phyloP scores from a whole-genome alignment of 2,797 vertebrate genomes.

The Masticophis lateralis region DNA sequence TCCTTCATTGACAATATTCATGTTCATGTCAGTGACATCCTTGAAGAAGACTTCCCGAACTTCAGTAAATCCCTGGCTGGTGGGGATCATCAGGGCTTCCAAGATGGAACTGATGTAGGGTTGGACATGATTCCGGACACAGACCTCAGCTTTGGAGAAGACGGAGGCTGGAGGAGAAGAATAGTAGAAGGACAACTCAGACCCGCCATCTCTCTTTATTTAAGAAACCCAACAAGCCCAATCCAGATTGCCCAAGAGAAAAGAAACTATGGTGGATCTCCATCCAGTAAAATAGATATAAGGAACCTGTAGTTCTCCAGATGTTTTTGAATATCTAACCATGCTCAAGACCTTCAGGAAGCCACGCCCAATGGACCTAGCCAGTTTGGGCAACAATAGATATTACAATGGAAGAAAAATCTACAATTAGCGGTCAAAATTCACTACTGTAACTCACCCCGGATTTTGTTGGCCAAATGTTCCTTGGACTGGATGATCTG shows the following conservation, averaged over 20 bases:
- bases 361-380: background rate
- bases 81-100: slow-evolving; percentile 94
- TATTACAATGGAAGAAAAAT: background rate
- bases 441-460: slow-evolving; percentile 69
- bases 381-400: background rate
- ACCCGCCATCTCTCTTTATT: background rate
- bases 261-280: background rate
- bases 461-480: slow-evolving; percentile 88
- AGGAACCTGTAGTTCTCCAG: background rate
- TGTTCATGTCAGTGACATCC: slow-evolving; percentile 91
- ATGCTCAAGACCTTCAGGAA: background rate
- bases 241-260: background rate
- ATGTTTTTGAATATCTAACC: background rate
- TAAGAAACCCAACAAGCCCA: background rate
- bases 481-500: slow-evolving; percentile 95
- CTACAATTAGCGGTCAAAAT: background rate
- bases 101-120: slow-evolving; percentile 93
- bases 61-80: slow-evolving; percentile 90
- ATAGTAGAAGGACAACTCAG: background rate
- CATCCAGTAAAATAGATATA: background rate
- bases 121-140: slow-evolving; percentile 84
- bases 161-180: slow-evolving; percentile 75
- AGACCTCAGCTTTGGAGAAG: slow-evolving; percentile 84
- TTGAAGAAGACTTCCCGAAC: slow-evolving; percentile 88
- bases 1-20: slow-evolving; percentile 84